These are phyloP conservation scores for Apis dorsata DNA, from an alignment of 1,140 invertebrate genomes.

Conservation along the genomic window DNA sequence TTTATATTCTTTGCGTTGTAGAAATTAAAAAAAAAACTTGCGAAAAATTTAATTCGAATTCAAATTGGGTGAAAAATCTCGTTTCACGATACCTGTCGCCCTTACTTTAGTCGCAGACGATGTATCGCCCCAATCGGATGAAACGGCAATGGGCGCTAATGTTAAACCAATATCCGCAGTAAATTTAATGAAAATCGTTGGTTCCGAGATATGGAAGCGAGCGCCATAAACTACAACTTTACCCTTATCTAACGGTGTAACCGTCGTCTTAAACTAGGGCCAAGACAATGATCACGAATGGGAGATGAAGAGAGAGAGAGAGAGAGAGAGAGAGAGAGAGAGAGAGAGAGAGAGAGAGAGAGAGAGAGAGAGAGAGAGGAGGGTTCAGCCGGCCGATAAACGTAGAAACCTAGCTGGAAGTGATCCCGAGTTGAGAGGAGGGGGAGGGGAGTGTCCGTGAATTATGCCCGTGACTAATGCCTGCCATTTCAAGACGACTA, in stretches of 20 bases:
- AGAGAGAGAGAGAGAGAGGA: background rate
- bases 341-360: background rate
- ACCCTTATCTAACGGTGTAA: background rate
- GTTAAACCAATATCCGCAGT: background rate
- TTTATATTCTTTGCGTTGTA: no score
- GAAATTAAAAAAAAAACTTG: no score
- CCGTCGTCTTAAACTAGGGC: background rate
- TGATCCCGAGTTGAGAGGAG: slow-evolving; percentile 48
- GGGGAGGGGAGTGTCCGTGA: slow-evolving; percentile 58
- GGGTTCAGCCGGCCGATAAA: slow-evolving; percentile 35
- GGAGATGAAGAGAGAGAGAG: background rate
- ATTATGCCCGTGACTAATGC: slow-evolving; percentile 68
- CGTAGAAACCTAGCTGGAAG: slow-evolving; percentile 51
- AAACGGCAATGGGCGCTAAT: no score
- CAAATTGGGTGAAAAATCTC: no score
- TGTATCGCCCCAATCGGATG: no score
- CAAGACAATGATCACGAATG: slow-evolving; percentile 39
- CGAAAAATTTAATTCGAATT: no score
- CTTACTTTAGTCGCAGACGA: no score
- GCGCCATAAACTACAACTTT: background rate
- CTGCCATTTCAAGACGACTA: slow-evolving; percentile 61
- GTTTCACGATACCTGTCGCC: no score
- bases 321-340: background rate
- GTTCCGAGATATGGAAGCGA: background rate
- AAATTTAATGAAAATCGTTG: background rate